Conservation (phyloP, 2,113 vertebrate genomes). For the Cathartes aura region DNA sequence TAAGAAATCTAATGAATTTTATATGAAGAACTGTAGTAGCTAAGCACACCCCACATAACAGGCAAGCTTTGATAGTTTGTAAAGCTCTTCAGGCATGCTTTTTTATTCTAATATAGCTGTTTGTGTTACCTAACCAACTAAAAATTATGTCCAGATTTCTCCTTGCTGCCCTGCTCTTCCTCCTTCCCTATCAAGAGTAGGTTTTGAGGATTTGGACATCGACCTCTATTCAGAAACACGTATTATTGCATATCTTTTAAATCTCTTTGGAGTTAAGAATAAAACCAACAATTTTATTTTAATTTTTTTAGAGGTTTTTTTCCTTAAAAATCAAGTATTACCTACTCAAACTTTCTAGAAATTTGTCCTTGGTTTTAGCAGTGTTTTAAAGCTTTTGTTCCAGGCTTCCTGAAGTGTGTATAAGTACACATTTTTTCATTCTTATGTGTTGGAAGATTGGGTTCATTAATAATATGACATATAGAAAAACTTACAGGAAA, state of each 20-base stretch:
- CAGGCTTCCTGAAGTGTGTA: not conserved
- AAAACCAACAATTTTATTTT: not conserved
- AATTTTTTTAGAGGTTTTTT: not conserved
- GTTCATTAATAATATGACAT: not conserved
- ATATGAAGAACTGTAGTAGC: not conserved
- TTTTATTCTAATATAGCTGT: not conserved
- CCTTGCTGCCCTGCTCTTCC: not conserved
- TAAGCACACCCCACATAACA: not conserved
- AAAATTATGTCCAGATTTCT: not conserved
- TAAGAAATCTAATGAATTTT: conserved; percentile 14
- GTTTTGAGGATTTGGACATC: not conserved
- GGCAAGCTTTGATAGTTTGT: not conserved
- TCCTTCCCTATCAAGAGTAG: not conserved
- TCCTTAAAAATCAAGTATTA: not conserved
- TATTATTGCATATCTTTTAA: not conserved
- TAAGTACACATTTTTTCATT: not conserved
- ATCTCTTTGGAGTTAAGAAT: not conserved
- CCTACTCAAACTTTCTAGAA: not conserved
- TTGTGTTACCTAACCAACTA: not conserved
- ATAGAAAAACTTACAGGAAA: not conserved
- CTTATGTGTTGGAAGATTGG: not conserved
- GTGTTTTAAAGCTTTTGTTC: not conserved
- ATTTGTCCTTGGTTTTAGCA: not conserved
- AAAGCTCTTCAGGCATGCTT: not conserved
- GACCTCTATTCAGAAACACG: not conserved